phyloP scores from a whole-genome alignment of 1,140 invertebrate genomes.

The Rhyzopertha dominica region DNA sequence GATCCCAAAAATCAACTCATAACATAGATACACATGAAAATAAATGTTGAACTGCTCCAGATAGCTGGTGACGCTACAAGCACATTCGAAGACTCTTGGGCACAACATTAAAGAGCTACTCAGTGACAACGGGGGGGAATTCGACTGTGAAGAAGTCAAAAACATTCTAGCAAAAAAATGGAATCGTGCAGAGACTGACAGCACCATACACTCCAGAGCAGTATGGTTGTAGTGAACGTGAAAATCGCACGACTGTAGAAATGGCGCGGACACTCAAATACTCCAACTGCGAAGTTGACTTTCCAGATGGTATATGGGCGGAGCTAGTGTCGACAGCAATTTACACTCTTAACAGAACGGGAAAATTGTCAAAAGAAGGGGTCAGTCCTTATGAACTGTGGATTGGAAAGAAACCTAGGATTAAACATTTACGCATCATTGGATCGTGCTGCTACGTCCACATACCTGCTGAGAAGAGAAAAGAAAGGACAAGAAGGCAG shows the following conservation, averaged over 20 bases:
- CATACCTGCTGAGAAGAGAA: conserved; percentile 27
- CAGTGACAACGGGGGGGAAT: too few relatives aligned
- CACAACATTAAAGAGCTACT: too few relatives aligned
- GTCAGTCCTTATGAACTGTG: conserved; percentile 34
- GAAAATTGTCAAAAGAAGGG: conserved; percentile 26
- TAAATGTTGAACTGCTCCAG: too few relatives aligned
- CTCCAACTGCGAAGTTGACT: conserved; percentile 27
- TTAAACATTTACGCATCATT: conserved; percentile 17
- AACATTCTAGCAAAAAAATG: too few relatives aligned
- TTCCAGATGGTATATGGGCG: conserved; percentile 32
- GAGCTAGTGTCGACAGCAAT: conserved; percentile 30
- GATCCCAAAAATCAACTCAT: too few relatives aligned
- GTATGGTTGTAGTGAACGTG: too few relatives aligned
- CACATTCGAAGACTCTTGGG: too few relatives aligned
- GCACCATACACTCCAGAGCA: too few relatives aligned
- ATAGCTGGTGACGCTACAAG: too few relatives aligned
- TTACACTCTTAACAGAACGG: conserved; percentile 35
- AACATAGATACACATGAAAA: too few relatives aligned
- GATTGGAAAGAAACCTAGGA: conserved; percentile 18
- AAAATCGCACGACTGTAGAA: conserved; percentile 42
- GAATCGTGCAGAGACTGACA: too few relatives aligned
- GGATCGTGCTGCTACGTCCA: conserved; percentile 25
- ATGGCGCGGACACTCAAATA: conserved; percentile 40
- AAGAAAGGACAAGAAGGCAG: conserved; percentile 30
- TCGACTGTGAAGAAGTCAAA: too few relatives aligned